phyloP scores from a whole-genome alignment of 1,140 invertebrate genomes.

The Drosophila kepulauana region DNA sequence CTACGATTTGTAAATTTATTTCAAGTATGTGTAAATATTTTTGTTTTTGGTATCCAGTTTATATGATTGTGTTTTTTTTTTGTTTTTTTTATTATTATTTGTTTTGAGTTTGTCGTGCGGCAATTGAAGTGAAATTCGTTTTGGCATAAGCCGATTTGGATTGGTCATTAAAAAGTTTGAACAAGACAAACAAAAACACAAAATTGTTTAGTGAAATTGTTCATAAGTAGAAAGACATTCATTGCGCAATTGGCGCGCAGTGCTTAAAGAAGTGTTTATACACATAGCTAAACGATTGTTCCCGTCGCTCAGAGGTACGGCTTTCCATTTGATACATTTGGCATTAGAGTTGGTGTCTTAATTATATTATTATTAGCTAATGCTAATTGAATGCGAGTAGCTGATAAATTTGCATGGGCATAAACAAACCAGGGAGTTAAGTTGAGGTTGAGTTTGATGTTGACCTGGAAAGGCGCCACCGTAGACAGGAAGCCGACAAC shows the following conservation, averaged over 20 bases:
- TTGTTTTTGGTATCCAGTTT: constrained; percentile 11
- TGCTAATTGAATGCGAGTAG: constrained; percentile 25
- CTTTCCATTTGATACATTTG: constrained; percentile 19
- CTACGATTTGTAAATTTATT: constrained; percentile 3
- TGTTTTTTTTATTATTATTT: constrained; percentile 20
- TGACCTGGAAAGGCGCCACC: constrained; percentile 34
- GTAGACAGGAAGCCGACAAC: constrained; percentile 62
- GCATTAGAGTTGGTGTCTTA: constrained; percentile 21
- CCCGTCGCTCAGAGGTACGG: neutral
- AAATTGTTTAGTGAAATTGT: constrained; percentile 34
- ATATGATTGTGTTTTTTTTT: neutral
- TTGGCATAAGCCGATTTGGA: constrained; percentile 15
- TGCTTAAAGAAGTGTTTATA: constrained; percentile 16
- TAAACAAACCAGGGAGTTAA: constrained; percentile 12
- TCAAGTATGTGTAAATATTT: constrained; percentile 28
- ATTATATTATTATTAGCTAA: constrained; percentile 37
- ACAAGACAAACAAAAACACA: neutral
- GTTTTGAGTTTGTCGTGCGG: constrained; percentile 15
- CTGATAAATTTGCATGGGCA: constrained; percentile 20
- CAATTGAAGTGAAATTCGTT: constrained; percentile 24
- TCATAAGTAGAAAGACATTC: neutral
- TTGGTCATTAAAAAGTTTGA: constrained; percentile 13
- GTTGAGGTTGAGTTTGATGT: neutral
- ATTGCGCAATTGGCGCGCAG: neutral
- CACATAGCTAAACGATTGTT: neutral